These are phyloP conservation scores for Oxyteleia sp. DNA, from an alignment of 2,888 invertebrate species.

Conservation along the genomic window DNA sequence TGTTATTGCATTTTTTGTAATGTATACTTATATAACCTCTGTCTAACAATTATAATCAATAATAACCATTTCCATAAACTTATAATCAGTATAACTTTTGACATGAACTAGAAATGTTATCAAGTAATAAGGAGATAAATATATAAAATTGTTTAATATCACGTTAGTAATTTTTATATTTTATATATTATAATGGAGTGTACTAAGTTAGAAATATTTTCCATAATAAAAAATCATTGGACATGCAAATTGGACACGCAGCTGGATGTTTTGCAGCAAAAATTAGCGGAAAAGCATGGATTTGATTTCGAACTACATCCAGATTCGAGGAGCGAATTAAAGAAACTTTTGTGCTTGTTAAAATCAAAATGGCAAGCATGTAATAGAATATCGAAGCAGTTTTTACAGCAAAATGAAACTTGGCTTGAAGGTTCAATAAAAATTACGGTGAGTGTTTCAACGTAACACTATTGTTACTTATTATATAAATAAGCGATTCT, in stretches of 20 bases:
- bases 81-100: too few species aligned
- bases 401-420: constrained; percentile 21
- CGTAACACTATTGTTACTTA: too few species aligned
- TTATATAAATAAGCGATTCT: too few species aligned
- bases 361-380: constrained; percentile 25
- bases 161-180: too few species aligned
- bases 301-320: constrained; percentile 8
- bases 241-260: constrained; percentile 13
- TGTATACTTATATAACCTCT: too few species aligned
- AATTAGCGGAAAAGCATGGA: constrained; percentile 15
- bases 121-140: too few species aligned
- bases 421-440: constrained; percentile 29
- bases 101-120: too few species aligned
- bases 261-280: constrained; percentile 9
- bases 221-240: constrained; percentile 10
- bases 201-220: not conserved
- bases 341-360: constrained; percentile 11
- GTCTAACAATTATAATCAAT: too few species aligned
- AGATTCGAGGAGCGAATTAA: constrained; percentile 8
- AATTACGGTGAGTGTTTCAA: constrained; percentile 16
- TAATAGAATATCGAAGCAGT: constrained; percentile 12
- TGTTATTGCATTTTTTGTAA: too few species aligned
- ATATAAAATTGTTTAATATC: too few species aligned
- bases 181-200: too few species aligned
- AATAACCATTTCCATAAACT: too few species aligned